phyloP scores from a whole-genome alignment of 2,888 invertebrate species.

The Sarcophaga variegata region DNA sequence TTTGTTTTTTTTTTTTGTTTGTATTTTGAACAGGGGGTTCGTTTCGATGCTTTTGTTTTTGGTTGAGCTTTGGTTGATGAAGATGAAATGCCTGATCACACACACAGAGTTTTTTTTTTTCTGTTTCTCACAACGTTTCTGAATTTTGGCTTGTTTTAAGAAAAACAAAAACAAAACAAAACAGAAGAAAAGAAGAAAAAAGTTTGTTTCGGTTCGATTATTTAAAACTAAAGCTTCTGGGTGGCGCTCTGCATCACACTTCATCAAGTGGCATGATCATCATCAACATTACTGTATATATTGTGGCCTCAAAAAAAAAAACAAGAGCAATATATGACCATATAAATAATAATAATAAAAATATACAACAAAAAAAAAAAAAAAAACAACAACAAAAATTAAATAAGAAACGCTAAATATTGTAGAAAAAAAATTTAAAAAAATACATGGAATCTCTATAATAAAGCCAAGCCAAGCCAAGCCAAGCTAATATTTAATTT shows the following conservation, averaged over 20 bases:
- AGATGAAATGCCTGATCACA: constrained; percentile 60
- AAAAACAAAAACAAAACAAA: no score
- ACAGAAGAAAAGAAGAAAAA: no score
- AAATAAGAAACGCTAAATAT: constrained; percentile 25
- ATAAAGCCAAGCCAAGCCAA: constrained; percentile 18
- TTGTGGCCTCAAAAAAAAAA: neutral
- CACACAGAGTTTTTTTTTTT: neutral
- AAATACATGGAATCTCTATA: constrained; percentile 13
- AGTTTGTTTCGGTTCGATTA: constrained; percentile 58
- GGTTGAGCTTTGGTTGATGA: constrained; percentile 59
- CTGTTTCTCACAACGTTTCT: neutral
- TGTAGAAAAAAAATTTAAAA: constrained; percentile 1
- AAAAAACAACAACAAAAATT: constrained; percentile 49
- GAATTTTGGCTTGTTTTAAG: constrained; percentile 12
- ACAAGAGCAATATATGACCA: neutral
- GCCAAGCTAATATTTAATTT: constrained; percentile 38
- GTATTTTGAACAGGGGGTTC: neutral
- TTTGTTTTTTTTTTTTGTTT: constrained; percentile 26
- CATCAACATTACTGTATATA: constrained; percentile 49
- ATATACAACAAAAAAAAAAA: neutral
- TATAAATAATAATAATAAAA: neutral
- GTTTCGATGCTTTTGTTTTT: neutral
- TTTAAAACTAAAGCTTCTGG: constrained; percentile 79
- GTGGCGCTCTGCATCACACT: constrained; percentile 78
- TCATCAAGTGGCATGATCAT: constrained; percentile 69